Conservation (phyloP, 2,888 invertebrate species). For the Gastrophysa polygoni region DNA sequence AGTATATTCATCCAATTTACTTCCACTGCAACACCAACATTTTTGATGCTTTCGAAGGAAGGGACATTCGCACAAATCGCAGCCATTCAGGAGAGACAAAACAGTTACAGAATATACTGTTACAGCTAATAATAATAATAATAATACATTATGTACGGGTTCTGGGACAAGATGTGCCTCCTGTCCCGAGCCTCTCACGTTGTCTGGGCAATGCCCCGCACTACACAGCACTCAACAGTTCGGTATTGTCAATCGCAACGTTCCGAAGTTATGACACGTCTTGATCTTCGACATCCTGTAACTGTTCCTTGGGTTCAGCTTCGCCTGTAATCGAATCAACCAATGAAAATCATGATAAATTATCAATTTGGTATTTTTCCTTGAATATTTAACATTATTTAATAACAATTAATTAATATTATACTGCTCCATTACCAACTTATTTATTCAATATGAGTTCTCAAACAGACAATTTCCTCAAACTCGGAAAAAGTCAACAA, state of each 20-base stretch:
- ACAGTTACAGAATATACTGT: conserved; percentile 49
- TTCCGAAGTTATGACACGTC: conserved; percentile 84
- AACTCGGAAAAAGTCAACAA: too few species aligned
- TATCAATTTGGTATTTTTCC: neutral
- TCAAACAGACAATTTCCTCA: too few species aligned
- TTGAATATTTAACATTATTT: too few species aligned
- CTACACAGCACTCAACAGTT: conserved; percentile 51
- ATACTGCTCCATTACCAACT: too few species aligned
- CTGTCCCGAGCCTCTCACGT: conserved; percentile 35
- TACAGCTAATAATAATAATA: conserved; percentile 55
- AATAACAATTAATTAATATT: too few species aligned
- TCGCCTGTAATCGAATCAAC: conserved; percentile 69
- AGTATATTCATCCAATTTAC: conserved; percentile 34
- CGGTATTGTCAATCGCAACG: conserved; percentile 36
- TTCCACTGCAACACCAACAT: conserved; percentile 16
- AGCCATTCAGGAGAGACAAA: conserved; percentile 43
- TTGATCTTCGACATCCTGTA: conserved; percentile 93
- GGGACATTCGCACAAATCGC: conserved; percentile 33
- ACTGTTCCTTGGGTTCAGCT: conserved; percentile 87
- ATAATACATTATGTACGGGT: conserved; percentile 58
- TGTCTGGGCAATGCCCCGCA: conserved; percentile 44
- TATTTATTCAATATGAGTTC: too few species aligned
- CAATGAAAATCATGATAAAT: neutral
- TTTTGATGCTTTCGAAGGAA: conserved; percentile 19
- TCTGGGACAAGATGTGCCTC: conserved; percentile 34